Percentiles rank a stretch among this genome's conserved stretches.
Conservation (phyloP, 2,888 invertebrate genomes). For the Anoplius nigerrimus region DNA sequence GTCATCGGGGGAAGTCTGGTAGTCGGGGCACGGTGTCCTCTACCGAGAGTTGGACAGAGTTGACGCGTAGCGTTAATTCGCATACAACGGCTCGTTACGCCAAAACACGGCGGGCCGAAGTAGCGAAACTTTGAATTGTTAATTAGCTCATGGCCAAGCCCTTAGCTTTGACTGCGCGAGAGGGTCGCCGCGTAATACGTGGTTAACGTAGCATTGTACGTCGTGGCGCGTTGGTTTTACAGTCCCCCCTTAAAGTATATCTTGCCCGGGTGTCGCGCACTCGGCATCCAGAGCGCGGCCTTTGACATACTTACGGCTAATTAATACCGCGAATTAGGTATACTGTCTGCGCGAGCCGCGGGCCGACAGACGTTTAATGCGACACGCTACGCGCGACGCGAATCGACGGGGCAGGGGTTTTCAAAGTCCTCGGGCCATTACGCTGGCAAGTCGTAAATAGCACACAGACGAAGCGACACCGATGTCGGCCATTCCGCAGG, state of each 20-base stretch:
- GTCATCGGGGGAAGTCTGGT: no score
- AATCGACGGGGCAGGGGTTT: no score
- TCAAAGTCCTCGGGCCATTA: no score
- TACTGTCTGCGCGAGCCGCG: no score
- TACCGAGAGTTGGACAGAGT: conserved; percentile 12
- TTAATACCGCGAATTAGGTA: no score
- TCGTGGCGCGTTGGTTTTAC: conserved; percentile 18
- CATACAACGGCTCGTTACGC: conserved; percentile 29
- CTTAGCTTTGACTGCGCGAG: conserved; percentile 24
- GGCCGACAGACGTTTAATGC: no score
- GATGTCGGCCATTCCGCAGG: no score
- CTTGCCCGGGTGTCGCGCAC: not conserved
- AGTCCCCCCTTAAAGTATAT: conserved; percentile 28
- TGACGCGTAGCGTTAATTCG: conserved; percentile 22
- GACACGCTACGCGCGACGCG: no score
- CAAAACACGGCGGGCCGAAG: conserved; percentile 17
- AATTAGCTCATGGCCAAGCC: conserved; percentile 27
- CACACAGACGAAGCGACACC: no score
- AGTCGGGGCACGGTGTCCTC: no score
- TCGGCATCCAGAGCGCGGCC: not conserved
- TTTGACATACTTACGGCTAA: no score
- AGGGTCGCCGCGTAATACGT: conserved; percentile 13
- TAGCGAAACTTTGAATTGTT: conserved; percentile 36
- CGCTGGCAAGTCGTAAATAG: no score
- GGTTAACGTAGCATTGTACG: conserved; percentile 23